Conservation (phyloP, 2,113 vertebrate species). For the Chroicocephalus ridibundus region DNA sequence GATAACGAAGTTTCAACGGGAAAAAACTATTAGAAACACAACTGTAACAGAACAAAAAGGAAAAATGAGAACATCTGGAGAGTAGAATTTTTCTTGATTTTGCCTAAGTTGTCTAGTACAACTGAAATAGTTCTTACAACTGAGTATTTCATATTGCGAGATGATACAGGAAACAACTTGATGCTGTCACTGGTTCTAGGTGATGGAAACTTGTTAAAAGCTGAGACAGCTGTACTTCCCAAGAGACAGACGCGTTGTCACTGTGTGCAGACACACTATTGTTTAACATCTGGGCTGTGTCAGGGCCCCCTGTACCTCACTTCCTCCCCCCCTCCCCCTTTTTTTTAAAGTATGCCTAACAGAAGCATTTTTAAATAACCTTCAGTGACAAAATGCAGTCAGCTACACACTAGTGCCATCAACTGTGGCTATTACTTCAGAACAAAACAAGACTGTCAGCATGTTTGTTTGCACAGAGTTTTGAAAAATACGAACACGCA, state of each 20-base stretch:
- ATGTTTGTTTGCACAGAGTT: background rate
- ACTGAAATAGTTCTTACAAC: background rate
- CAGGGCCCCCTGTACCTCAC: background rate
- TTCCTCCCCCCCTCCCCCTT: background rate
- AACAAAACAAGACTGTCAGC: background rate
- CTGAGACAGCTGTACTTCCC: slow-evolving; percentile 5
- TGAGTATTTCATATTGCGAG: background rate
- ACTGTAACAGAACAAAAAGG: background rate
- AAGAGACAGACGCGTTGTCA: background rate
- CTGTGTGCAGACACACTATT: background rate
- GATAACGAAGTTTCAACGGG: background rate
- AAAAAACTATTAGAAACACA: background rate
- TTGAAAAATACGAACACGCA: background rate
- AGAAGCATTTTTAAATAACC: background rate
- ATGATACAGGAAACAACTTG: background rate
- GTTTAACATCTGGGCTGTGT: slow-evolving; percentile 28
- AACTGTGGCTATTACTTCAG: background rate
- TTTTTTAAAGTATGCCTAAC: background rate
- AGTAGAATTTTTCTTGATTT: background rate
- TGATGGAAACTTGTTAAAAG: background rate
- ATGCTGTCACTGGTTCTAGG: background rate
- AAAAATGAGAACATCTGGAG: background rate
- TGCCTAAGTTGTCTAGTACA: background rate
- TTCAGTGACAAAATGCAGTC: background rate
- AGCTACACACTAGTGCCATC: background rate